A percentile compares a stretch with the other conserved stretches of the same genome.
phyloP scores from a whole-genome alignment of 2,797 vertebrate species.

The Crenichthys baileyi region DNA sequence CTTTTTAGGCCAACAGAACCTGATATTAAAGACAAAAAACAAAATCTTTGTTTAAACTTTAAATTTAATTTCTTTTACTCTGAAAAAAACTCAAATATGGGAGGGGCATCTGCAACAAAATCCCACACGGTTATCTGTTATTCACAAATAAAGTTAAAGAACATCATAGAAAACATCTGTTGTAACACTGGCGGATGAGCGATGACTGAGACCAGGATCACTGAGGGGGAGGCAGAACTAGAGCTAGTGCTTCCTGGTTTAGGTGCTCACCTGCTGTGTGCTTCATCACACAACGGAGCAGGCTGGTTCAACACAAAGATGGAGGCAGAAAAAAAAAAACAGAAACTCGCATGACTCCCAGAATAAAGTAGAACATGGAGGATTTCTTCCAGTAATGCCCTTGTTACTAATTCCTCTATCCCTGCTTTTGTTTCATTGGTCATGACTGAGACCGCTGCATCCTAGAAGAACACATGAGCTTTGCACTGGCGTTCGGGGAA shows the following conservation, averaged over 20 bases:
- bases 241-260: constrained; percentile 80
- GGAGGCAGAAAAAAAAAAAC: constrained; percentile 38
- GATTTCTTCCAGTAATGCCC: constrained; percentile 58
- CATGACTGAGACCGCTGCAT: constrained; percentile 50
- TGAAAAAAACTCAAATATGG: constrained; percentile 87
- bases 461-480: constrained; percentile 66
- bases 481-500: constrained; percentile 10
- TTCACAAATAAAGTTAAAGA: constrained; percentile 97
- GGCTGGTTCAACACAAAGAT: constrained; percentile 56
- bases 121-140: constrained; percentile 88
- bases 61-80: constrained; percentile 84
- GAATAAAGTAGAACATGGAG: constrained; percentile 4
- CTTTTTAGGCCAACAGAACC: neutral
- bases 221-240: constrained; percentile 79
- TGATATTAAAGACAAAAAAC: neutral
- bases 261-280: constrained; percentile 85
- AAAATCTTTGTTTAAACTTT: constrained; percentile 70
- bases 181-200: constrained; percentile 97
- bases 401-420: constrained; percentile 25
- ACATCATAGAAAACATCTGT: constrained; percentile 91
- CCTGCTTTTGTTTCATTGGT: constrained; percentile 58
- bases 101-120: constrained; percentile 80
- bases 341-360: neutral
- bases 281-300: constrained; percentile 70
- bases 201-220: constrained; percentile 80